Evolutionary conservation across 2,113 vertebrate genomes (phyloP).

Genomic region (Gymnogyps californianus): DNA sequence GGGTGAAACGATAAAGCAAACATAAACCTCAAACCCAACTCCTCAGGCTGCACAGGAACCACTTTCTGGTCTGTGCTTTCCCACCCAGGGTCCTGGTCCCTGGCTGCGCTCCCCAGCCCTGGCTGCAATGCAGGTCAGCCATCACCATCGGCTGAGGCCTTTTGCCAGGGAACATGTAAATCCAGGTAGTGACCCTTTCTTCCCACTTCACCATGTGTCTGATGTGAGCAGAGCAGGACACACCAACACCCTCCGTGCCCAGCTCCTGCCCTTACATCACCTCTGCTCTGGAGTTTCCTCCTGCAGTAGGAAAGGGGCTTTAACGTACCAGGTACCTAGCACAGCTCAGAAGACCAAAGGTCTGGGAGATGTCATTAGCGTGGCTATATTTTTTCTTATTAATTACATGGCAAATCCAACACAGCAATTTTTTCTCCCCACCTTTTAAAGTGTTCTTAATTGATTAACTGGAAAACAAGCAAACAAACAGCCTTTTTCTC

Average conservation of each 20-base stretch:
- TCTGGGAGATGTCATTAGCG: background rate
- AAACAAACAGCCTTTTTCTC: background rate
- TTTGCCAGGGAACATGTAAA: background rate
- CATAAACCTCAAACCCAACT: background rate
- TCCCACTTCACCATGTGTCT: background rate
- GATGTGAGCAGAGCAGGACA: background rate
- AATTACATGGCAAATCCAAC: background rate
- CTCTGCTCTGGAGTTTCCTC: background rate
- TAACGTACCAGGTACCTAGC: background rate
- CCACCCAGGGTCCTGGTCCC: background rate
- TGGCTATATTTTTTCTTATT: background rate
- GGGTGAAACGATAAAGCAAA: background rate
- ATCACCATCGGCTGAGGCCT: fast-evolving
- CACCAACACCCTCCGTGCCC: background rate
- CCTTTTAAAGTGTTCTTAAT: background rate
- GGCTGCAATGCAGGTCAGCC: background rate
- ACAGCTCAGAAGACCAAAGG: background rate
- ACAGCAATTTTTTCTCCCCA: background rate
- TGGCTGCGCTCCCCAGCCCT: background rate
- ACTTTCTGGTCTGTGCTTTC: background rate
- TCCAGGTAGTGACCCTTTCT: background rate
- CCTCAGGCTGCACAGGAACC: background rate
- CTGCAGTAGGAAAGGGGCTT: background rate
- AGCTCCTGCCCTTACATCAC: background rate
- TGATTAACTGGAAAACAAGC: background rate